A percentile compares a stretch with the other conserved stretches of the same genome.
These are phyloP conservation scores for Trichogramma dendrolimi DNA, from an alignment of 2,888 invertebrate species.

Conservation along the genomic window DNA sequence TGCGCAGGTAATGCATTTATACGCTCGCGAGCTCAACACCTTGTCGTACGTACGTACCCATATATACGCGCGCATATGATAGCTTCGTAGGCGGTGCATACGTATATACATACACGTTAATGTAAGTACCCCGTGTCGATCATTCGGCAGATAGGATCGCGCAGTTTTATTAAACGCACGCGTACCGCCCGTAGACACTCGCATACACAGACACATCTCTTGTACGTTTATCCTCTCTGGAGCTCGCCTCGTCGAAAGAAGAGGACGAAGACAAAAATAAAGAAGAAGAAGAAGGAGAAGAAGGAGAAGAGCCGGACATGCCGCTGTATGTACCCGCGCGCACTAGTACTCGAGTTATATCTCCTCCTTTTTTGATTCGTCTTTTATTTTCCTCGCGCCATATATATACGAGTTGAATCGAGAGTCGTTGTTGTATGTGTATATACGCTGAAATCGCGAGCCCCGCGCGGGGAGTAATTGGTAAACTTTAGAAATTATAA, in stretches of 20 bases:
- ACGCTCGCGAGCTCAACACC: too few species aligned
- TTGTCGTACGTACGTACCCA: too few species aligned
- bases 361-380: not conserved
- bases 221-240: not conserved
- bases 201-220: not conserved
- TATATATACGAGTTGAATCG: not conserved
- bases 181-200: too few species aligned
- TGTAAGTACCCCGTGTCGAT: too few species aligned
- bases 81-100: too few species aligned
- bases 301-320: not conserved
- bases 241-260: not conserved
- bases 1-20: too few species aligned
- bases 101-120: too few species aligned
- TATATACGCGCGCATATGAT: too few species aligned
- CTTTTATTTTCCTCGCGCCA: not conserved
- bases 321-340: not conserved
- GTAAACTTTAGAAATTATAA: not conserved
- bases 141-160: too few species aligned
- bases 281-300: too few species aligned
- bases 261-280: constrained; percentile 2
- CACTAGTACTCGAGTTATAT: not conserved
- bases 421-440: too few species aligned
- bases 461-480: not conserved
- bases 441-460: not conserved
- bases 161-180: too few species aligned